Evolutionary conservation across 1,140 invertebrate genomes (phyloP), one percentile per base, ranked within the genome.

Genomic region (Drosophila varians): DNA sequence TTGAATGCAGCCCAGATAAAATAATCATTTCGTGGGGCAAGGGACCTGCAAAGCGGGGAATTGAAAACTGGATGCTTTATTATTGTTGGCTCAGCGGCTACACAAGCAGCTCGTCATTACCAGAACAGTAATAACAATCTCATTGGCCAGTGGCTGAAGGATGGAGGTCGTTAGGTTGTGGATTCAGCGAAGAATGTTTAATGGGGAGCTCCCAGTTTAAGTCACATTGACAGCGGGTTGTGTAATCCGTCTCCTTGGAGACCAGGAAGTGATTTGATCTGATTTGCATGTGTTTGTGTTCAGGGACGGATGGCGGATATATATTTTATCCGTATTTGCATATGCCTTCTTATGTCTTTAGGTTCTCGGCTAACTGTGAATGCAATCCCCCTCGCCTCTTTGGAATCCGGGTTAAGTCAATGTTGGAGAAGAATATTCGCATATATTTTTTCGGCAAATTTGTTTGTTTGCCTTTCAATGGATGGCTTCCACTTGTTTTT

Each of bases 51-150:
- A 34, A 19, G 21, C 26, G 36, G 36, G 36, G n/a, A 36, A n/a
- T 5, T 31, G 16, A 8, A n/a, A 31, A 18, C 7, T 25, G 25
- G 25, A 55, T 25, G 19, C 23, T 36, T 45, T 86, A 78, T 87
- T 86, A 86, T 86, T 86, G 73, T 86, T 86, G 80, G 68, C 82
- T 45, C 72, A 72, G 79, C 45, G 74, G 74, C 78, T 74, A 62
- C 68, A 52, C 53, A 83, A 74, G 79, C 80, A 82, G 79, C 58
- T 83, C 74, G 74, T 77, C 36, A 38, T 84, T 42, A 74, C 58
- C 74, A 51, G 38, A 1, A 46, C 54, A 40, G 62, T 51, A 77
- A 74, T 53, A 56, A 43, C 62, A 55, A 38, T 25, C 25, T 26
- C 53, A 28, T 16, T 18, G 54, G 54, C 48, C 54, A 49, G 23